These are phyloP conservation scores for Tinea semifulvella DNA, from an alignment of 2,888 invertebrate genomes.

Conservation along the genomic window DNA sequence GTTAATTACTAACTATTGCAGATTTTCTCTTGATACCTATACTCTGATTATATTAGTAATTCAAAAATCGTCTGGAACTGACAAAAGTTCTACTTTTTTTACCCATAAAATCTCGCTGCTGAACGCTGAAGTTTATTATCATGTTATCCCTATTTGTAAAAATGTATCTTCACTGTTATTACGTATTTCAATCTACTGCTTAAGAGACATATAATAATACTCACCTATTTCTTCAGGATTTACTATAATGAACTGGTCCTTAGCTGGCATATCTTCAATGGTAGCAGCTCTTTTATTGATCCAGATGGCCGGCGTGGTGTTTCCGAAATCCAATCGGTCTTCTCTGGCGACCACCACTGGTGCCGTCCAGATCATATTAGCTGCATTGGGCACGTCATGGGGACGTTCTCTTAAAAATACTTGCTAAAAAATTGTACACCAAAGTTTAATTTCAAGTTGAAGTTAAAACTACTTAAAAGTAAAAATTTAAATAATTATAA, in stretches of 20 bases:
- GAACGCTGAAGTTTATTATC: too few relatives aligned
- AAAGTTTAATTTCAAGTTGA: background rate
- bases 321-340: conserved; percentile 66
- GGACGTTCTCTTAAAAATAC: conserved; percentile 77
- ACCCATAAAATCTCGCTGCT: too few relatives aligned
- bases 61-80: too few relatives aligned
- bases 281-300: conserved; percentile 67
- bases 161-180: too few relatives aligned
- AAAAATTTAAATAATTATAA: too few relatives aligned
- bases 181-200: too few relatives aligned
- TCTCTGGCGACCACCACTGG: conserved; percentile 72
- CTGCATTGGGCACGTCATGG: conserved; percentile 75
- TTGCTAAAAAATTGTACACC: conserved; percentile 63
- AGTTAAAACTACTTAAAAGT: background rate
- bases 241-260: conserved; percentile 75
- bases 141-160: too few relatives aligned
- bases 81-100: too few relatives aligned
- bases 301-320: conserved; percentile 69
- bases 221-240: conserved; percentile 87
- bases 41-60: too few relatives aligned
- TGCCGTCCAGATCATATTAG: conserved; percentile 78
- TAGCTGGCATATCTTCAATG: conserved; percentile 60
- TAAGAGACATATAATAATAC: too few relatives aligned
- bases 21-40: too few relatives aligned
- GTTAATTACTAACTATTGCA: too few relatives aligned